Percentiles rank a stretch among this genome's conserved stretches.
Evolutionary conservation across 2,797 vertebrate species (phyloP).

Genomic region (Cottoperca gobio): DNA sequence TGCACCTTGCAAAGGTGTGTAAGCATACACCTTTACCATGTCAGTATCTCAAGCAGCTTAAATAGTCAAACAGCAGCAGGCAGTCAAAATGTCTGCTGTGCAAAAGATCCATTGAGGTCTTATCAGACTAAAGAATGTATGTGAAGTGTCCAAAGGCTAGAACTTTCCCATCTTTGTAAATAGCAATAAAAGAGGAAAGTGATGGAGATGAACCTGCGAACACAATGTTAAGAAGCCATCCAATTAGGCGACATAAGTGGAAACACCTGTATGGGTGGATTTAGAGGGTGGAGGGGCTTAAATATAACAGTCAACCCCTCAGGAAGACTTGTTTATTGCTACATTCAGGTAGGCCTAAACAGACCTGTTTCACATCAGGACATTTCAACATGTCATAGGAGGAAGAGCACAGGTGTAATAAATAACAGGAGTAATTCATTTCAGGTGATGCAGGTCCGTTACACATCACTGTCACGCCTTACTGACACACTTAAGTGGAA

Average conservation of each 20-base stretch:
- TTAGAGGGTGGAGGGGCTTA: background rate
- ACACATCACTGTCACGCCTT: constrained; percentile 15
- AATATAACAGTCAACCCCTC: background rate
- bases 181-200: background rate
- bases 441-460: constrained; percentile 16
- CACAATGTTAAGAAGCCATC: background rate
- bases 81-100: background rate
- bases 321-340: background rate
- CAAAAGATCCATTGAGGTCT: background rate
- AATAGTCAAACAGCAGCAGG: no score
- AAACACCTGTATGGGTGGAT: constrained; percentile 9
- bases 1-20: background rate
- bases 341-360: background rate
- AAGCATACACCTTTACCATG: background rate
- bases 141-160: background rate
- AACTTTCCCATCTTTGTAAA: background rate
- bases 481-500: constrained; percentile 12
- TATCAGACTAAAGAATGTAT: background rate
- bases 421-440: background rate
- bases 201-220: background rate
- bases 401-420: background rate
- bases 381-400: background rate
- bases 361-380: background rate
- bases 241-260: constrained; percentile 6
- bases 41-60: no score